These are phyloP conservation scores for Folsomia manolachei DNA, from an alignment of 2,888 invertebrate genomes.

Conservation along the genomic window DNA sequence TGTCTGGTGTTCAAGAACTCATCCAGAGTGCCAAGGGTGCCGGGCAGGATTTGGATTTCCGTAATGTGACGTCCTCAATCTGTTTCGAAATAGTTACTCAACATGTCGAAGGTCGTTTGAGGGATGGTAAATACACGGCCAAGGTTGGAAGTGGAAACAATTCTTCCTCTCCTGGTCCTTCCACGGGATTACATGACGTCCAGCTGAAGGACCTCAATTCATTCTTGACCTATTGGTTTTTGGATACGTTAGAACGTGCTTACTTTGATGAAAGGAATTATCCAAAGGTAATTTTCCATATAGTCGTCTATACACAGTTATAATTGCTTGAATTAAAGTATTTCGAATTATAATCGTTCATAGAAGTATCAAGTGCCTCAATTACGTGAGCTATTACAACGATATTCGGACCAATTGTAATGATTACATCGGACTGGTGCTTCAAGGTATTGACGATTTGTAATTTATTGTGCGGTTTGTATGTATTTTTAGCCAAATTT, in stretches of 20 bases:
- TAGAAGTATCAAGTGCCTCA: slow-evolving; percentile 71
- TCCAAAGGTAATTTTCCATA: slow-evolving; percentile 40
- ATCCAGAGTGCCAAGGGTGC: slow-evolving; percentile 23
- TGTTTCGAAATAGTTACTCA: slow-evolving; percentile 44
- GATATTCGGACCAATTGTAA: slow-evolving; percentile 62
- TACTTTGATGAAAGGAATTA: slow-evolving; percentile 43
- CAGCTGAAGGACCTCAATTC: slow-evolving; percentile 27
- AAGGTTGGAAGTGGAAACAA: neutral
- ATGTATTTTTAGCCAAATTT: neutral
- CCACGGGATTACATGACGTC: neutral
- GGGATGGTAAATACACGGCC: slow-evolving; percentile 23
- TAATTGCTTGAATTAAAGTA: neutral
- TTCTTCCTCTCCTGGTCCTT: no score
- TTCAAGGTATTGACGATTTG: slow-evolving; percentile 56
- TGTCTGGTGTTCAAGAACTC: slow-evolving; percentile 28
- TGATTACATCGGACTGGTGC: slow-evolving; percentile 61
- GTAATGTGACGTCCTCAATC: slow-evolving; percentile 38
- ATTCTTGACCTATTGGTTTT: slow-evolving; percentile 42
- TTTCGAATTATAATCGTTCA: neutral
- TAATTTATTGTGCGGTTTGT: slow-evolving; percentile 3
- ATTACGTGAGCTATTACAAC: slow-evolving; percentile 65
- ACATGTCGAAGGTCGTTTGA: slow-evolving; percentile 37
- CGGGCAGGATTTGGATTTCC: slow-evolving; percentile 30
- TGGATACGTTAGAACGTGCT: slow-evolving; percentile 45
- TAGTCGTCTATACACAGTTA: slow-evolving; percentile 9